A percentile compares a stretch with the other conserved stretches of the same genome.
These are phyloP conservation scores for Ursus arctos DNA, from an alignment of 2,113 vertebrate genomes.

Conservation along the genomic window DNA sequence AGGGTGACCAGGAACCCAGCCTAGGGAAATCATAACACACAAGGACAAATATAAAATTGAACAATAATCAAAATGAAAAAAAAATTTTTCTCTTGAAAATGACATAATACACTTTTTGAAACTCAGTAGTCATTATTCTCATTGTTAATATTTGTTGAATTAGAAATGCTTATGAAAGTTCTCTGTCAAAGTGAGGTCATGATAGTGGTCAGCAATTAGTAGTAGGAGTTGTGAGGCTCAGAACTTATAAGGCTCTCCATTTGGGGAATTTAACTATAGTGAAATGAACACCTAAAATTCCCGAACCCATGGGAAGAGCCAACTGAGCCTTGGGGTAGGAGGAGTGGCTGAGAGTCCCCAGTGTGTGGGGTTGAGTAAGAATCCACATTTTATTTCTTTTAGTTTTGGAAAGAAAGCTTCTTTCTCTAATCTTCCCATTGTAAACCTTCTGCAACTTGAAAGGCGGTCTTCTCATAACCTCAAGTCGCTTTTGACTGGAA, in stretches of 20 bases:
- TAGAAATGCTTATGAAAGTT: neutral
- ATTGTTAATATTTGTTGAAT: neutral
- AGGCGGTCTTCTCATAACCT: neutral
- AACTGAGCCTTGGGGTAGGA: neutral
- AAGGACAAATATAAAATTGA: neutral
- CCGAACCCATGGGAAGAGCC: neutral
- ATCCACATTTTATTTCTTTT: neutral
- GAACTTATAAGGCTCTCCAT: neutral
- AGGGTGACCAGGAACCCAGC: neutral
- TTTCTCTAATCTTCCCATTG: neutral
- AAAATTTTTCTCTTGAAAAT: slow-evolving; percentile 4
- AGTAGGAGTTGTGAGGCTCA: neutral
- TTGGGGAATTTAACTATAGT: neutral
- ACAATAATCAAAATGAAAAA: slow-evolving; percentile 24
- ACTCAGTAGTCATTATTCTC: neutral
- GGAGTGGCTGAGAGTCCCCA: neutral
- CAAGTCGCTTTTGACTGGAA: neutral
- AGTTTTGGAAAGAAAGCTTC: neutral
- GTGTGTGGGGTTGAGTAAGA: neutral
- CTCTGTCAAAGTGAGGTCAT: neutral
- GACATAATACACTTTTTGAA: neutral
- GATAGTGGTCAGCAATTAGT: neutral
- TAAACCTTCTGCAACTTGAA: neutral
- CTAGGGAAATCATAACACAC: neutral
- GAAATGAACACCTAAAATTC: neutral